Evolutionary conservation across 2,113 vertebrate genomes (phyloP).

Genomic region (Macquaria australasica): DNA sequence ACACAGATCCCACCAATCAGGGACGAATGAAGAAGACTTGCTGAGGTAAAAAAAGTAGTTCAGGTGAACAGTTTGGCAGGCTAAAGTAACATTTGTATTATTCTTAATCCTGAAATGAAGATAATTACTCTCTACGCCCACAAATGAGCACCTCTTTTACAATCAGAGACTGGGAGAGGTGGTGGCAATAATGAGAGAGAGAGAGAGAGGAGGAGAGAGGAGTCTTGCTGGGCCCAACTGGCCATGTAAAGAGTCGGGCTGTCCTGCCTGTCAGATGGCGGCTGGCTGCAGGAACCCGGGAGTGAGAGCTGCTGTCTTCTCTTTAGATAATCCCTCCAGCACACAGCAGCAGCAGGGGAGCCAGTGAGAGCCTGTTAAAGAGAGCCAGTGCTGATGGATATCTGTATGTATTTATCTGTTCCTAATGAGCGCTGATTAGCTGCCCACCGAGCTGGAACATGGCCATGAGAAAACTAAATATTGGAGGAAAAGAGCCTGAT

Average conservation of each 20-base stretch:
- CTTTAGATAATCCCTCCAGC: conserved; percentile 73
- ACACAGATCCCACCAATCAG: conserved; percentile 46
- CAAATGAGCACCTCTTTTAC: conserved; percentile 12
- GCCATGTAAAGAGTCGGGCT: conserved; percentile 86
- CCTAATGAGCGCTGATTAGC: conserved; percentile 87
- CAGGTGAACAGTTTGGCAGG: background rate
- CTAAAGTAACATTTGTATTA: background rate
- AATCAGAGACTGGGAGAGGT: background rate
- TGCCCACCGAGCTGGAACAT: conserved; percentile 42
- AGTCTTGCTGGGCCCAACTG: conserved; percentile 90
- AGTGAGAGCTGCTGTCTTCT: conserved; percentile 61
- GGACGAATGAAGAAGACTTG: conserved; percentile 19
- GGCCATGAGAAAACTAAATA: background rate
- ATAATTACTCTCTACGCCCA: background rate
- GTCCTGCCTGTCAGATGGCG: conserved; percentile 82
- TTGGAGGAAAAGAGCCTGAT: background rate
- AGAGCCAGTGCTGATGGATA: conserved; percentile 76
- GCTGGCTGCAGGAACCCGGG: conserved; percentile 75
- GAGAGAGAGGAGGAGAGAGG: conserved; percentile 29
- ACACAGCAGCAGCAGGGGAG: conserved; percentile 62
- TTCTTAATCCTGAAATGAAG: background rate
- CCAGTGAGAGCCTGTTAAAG: conserved; percentile 51
- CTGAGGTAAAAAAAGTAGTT: background rate
- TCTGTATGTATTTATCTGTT: conserved; percentile 86
- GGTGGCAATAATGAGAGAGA: background rate